phyloP scores from a whole-genome alignment of 2,888 invertebrate genomes.

The Amphipyra berbera region DNA sequence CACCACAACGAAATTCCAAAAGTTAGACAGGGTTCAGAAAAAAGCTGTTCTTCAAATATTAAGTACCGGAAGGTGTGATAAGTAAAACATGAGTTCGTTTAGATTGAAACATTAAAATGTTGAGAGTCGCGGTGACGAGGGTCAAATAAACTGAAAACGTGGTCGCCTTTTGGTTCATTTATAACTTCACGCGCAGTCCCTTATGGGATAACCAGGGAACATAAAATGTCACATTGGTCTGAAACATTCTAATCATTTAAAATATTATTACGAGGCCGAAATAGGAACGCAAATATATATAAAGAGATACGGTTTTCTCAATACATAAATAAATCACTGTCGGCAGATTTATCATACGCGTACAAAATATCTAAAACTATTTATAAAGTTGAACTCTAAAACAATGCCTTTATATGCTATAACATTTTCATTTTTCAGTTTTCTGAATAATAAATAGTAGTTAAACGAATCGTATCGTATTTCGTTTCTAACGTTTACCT shows the following conservation, averaged over 20 bases:
- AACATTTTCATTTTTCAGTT: constrained; percentile 45
- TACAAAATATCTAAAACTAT: no score
- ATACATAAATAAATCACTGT: no score
- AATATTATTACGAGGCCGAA: constrained; percentile 16
- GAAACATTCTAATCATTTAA: constrained; percentile 38
- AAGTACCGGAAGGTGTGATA: constrained; percentile 37
- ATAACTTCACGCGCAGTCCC: constrained; percentile 54
- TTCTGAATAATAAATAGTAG: constrained; percentile 56
- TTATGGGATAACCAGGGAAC: constrained; percentile 38
- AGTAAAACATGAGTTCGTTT: constrained; percentile 62
- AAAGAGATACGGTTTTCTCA: no score
- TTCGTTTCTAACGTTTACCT: constrained; percentile 70
- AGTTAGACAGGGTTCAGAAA: no score
- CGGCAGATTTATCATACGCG: no score
- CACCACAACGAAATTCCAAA: no score
- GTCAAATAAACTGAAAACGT: constrained; percentile 59
- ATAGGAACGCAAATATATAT: no score
- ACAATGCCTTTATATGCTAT: constrained; percentile 4
- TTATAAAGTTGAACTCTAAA: no score
- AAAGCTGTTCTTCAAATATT: constrained; percentile 2
- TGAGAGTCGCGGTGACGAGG: constrained; percentile 57
- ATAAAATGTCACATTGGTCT: constrained; percentile 39
- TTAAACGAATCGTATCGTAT: constrained; percentile 60
- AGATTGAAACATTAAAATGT: constrained; percentile 60
- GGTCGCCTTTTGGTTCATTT: constrained; percentile 52